Base-by-base conservation (phyloP, 2,888 invertebrate genomes). In the Iphiclides podalirius region DNA sequence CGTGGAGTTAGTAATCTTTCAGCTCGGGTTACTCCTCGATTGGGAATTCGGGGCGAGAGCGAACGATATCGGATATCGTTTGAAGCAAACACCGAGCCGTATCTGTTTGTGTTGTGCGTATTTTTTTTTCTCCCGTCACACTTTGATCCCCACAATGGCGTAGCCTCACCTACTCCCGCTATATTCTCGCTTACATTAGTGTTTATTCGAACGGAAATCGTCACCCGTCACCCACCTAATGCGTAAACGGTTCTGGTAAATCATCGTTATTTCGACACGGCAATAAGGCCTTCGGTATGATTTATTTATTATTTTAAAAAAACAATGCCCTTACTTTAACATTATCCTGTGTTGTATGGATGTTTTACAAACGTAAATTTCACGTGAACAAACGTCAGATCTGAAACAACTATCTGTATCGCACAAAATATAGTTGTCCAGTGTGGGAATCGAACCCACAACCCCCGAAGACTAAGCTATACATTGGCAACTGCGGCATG, bases 1-100 rank as follows among this genome's bases (percentile, higher is more conserved):
- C 37, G n/a, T n/a, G n/a, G n/a, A 48, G 42, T 43, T 48, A 15
- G 43, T 48, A 48, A 48, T 48, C 48, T 41, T 20, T 37, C 20
- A 38, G 42, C 38, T 43, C 37, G 42, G 36, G 43, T 43, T n/a
- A n/a, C n/a, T 48, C 37, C 37, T 33, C 43, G 43, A 48, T 48
- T 43, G 48, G 48, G 48, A 38, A 48, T 43, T 48, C 12, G 34
- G 39, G 34, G 37, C 16, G 38, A 48, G 48, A 43, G 38, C 43
- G 42, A 48, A 48, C 38, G 42, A 48, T 48, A 48, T 48, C 33
- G 42, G 42, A 48, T 48, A 48, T 43, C 48, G 48, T n/a, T n/a
- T n/a, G 48, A 36, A 48, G 20, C 42, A n/a, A 31, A 31, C 48
- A 36, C 48, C 23, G 38, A 37, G 43, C 37, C 33, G 33, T 48